phyloP scores from a whole-genome alignment of 2,888 invertebrate genomes.

The Glyphotaelius pellucidus region DNA sequence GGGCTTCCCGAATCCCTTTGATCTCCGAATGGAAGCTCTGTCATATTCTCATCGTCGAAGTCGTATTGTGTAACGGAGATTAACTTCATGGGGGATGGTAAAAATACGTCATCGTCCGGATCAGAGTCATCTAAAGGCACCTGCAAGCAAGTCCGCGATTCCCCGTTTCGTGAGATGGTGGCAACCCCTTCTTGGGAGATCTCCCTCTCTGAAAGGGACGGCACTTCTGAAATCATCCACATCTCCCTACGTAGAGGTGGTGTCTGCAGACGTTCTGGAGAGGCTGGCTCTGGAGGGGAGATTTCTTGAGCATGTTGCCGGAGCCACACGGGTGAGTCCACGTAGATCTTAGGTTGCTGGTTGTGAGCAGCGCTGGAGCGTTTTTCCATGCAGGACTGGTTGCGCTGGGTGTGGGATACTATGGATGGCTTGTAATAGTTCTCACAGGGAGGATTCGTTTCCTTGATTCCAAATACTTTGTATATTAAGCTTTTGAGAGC shows the following conservation, averaged over 20 bases:
- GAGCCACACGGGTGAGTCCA: slow-evolving; percentile 80
- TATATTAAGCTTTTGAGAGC: slow-evolving; percentile 86
- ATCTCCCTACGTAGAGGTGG: slow-evolving; percentile 69
- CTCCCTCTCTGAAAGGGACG: slow-evolving; percentile 70
- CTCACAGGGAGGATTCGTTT: slow-evolving; percentile 67
- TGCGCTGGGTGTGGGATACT: slow-evolving; percentile 72
- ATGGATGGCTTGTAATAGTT: slow-evolving; percentile 74
- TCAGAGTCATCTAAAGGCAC: slow-evolving; percentile 67
- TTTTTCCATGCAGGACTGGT: slow-evolving; percentile 77
- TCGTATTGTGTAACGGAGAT: slow-evolving; percentile 58
- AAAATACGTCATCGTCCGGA: slow-evolving; percentile 69
- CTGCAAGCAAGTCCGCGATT: slow-evolving; percentile 25
- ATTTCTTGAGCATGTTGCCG: slow-evolving; percentile 72
- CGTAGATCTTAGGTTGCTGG: slow-evolving; percentile 78
- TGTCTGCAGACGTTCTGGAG: slow-evolving; percentile 6
- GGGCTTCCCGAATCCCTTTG: background rate
- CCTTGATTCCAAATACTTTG: slow-evolving; percentile 78
- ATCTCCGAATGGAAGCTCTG: slow-evolving; percentile 59
- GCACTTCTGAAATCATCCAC: slow-evolving; percentile 76
- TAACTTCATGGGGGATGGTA: slow-evolving; percentile 64
- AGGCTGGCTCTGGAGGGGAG: slow-evolving; percentile 67
- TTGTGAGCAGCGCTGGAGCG: slow-evolving; percentile 74
- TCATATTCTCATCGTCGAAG: slow-evolving; percentile 53
- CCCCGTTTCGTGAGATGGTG: slow-evolving; percentile 48
- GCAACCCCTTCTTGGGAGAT: slow-evolving; percentile 47